phyloP scores from a whole-genome alignment of 2,797 vertebrate species.

The Erethizon dorsatum region DNA sequence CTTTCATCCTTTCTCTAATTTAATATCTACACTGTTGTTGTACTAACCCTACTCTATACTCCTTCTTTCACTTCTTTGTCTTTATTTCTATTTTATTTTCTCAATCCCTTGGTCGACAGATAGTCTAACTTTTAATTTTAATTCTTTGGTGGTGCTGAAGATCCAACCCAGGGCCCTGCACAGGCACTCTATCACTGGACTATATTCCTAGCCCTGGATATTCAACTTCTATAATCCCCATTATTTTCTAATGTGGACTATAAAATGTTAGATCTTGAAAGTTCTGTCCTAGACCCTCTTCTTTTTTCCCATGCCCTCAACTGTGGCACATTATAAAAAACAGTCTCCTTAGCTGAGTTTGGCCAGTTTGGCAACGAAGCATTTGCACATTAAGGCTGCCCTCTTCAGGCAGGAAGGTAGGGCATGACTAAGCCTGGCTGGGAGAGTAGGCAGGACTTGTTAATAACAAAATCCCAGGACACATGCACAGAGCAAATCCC shows the following conservation, averaged over 20 bases:
- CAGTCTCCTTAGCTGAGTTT: neutral
- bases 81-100: conserved; percentile 11
- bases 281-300: neutral
- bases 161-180: neutral
- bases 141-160: neutral
- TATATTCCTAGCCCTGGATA: neutral
- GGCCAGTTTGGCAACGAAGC: neutral
- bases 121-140: neutral
- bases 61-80: neutral
- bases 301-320: neutral
- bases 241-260: neutral
- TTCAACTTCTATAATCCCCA: neutral
- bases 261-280: neutral
- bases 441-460: neutral
- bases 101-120: neutral
- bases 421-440: neutral
- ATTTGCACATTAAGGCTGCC: neutral
- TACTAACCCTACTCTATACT: neutral
- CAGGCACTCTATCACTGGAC: neutral
- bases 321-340: neutral
- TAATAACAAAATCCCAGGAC: neutral
- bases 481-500: neutral
- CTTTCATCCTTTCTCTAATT: neutral
- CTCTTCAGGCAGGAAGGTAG: neutral
- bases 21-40: neutral